Evolutionary conservation across 2,113 vertebrate species (phyloP).

Genomic region (Nycticorax nycticorax): DNA sequence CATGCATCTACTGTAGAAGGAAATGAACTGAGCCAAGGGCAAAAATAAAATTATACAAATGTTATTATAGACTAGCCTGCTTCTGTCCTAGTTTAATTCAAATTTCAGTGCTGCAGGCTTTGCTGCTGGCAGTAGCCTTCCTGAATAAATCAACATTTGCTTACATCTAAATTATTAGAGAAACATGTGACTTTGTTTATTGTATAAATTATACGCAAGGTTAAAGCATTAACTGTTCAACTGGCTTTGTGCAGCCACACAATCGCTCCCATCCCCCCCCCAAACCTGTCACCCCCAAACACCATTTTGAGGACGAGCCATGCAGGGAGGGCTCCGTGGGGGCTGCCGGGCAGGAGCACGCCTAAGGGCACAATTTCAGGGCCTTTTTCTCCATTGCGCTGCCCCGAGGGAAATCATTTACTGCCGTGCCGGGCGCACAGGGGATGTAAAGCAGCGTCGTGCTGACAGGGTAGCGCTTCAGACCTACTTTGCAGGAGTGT

Average conservation of each 20-base stretch:
- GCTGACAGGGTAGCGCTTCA: background rate
- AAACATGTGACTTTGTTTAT: constrained; percentile 99
- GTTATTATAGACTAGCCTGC: constrained; percentile 99
- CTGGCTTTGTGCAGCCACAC: constrained; percentile 69
- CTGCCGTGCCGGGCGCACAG: background rate
- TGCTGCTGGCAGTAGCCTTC: constrained; percentile 93
- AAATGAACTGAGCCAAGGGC: constrained; percentile 99
- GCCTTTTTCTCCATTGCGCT: background rate
- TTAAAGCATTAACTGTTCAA: constrained; percentile 86
- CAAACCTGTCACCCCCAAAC: background rate
- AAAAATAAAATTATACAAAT: constrained; percentile 99
- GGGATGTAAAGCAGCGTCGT: background rate
- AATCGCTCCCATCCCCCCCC: background rate
- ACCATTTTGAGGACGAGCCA: background rate
- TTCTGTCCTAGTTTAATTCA: constrained; percentile 99
- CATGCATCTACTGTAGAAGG: constrained; percentile 97
- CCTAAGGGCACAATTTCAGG: background rate
- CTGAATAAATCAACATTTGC: constrained; percentile 99
- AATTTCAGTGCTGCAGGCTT: constrained; percentile 91
- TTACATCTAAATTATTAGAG: constrained; percentile 99
- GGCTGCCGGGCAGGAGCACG: background rate
- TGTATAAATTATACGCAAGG: constrained; percentile 98
- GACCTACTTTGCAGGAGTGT: background rate
- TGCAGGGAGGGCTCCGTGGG: background rate
- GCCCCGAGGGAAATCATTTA: background rate